Evolutionary conservation across 2,888 invertebrate genomes (phyloP).

Genomic region (Drosophila koepferae): DNA sequence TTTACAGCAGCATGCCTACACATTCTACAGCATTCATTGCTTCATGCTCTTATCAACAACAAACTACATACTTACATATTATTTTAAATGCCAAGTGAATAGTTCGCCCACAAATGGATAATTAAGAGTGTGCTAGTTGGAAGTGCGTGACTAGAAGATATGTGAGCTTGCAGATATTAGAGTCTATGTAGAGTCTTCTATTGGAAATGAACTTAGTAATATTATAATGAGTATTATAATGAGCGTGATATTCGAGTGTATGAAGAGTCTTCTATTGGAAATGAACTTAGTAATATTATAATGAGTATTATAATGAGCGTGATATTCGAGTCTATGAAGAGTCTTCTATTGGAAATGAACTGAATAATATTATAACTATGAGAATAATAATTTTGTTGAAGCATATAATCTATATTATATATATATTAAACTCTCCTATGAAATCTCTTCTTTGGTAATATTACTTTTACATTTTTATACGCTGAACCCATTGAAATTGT

Average conservation of each 20-base stretch:
- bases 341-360: background rate
- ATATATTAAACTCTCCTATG: background rate
- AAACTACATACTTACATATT: background rate
- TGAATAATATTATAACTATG: background rate
- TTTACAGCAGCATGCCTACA: conserved; percentile 3
- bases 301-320: too few relatives aligned
- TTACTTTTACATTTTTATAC: background rate
- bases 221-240: background rate
- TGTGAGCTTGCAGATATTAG: background rate
- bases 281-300: background rate
- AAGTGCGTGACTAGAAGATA: background rate
- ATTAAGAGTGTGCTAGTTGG: conserved; percentile 1
- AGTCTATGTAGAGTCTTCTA: background rate
- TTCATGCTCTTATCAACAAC: conserved; percentile 1
- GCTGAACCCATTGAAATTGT: too few relatives aligned
- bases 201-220: background rate
- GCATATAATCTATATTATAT: too few relatives aligned
- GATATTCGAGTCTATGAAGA: too few relatives aligned
- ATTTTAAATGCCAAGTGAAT: conserved; percentile 4
- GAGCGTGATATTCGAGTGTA: too few relatives aligned
- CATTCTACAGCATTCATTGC: background rate
- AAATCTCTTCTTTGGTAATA: background rate
- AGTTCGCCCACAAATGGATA: conserved; percentile 1
- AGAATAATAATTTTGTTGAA: background rate
- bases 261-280: background rate